Evolutionary conservation across 2,888 invertebrate genomes (phyloP), one percentile per base, ranked within the genome.

Genomic region (Epistrophe grossulariae): DNA sequence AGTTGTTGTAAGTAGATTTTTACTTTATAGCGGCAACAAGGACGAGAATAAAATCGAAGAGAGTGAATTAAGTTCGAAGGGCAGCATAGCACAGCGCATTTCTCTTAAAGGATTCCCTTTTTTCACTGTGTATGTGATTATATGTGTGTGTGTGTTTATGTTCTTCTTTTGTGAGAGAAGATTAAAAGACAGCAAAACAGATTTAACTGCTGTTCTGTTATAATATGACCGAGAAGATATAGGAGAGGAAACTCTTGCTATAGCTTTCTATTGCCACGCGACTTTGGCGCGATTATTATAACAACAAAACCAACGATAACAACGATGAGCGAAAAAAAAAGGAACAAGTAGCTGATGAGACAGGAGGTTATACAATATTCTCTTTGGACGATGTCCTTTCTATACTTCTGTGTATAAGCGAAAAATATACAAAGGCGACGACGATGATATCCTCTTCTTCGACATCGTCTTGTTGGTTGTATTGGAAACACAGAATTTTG

Each of bases 371-470:
- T n/a, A 35, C 6, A 66, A 10, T 4, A 57, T 71, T 71, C 72
- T 79, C 79, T 79, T 79, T 64, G 73, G 66, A 77, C 68, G 40
- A 43, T 62, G 77, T 77, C 77, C 72, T 60, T 72, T 62, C 4
- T 24, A 62, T 31, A 35, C 24, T 52, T 38, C 52, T 68, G 48
- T 38, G 52, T 78, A n/a, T n/a, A 79, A 74, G 68, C 35, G 48
- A 79, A 82, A 28, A 4, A 31, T 7, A 7, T 87, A 13, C 71
- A 70, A 87, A 82, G 82, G 64, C 64, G 38, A 60, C 1, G 74
- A 85, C 64, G 38, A 60, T 3, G 74, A 85, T 50, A 70, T 85
- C 70, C 78, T 83, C 78, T 38, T 84, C 52, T 81, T 84, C 73
- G 77, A 62, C 43, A 72, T 66, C 15, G 50, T 68, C 52, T 43